Evolutionary conservation across 2,888 invertebrate species (phyloP).

Genomic region (Metacarcinus magister): DNA sequence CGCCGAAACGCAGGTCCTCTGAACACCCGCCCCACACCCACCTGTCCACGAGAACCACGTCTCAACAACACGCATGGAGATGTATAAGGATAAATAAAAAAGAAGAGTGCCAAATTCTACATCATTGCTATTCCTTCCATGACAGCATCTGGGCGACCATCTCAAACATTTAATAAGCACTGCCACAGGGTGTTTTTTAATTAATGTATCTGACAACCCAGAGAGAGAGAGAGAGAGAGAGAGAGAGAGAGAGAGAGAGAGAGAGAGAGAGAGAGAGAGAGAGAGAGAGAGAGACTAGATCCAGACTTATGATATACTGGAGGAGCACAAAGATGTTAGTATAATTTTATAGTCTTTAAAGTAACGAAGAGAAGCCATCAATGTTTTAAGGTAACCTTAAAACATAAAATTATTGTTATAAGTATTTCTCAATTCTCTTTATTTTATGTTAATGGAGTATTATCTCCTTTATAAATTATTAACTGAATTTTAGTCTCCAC

Average conservation of each 20-base stretch:
- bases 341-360: no score
- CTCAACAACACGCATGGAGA: not conserved
- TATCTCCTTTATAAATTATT: no score
- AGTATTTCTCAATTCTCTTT: no score
- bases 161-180: conserved; percentile 2
- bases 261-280: not conserved
- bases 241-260: not conserved
- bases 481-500: no score
- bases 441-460: no score
- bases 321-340: no score
- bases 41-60: conserved; percentile 59
- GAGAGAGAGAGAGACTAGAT: not conserved
- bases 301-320: not conserved
- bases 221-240: conserved; percentile 9
- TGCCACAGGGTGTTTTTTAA: conserved; percentile 4
- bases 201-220: not conserved
- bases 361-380: no score
- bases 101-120: not conserved
- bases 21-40: conserved; percentile 97
- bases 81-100: not conserved
- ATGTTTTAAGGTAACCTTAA: no score
- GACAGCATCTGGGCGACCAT: not conserved
- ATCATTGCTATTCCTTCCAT: not conserved
- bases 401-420: no score
- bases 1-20: conserved; percentile 94